Conservation (phyloP, 2,797 vertebrate species). For the Cynodonichthys magdalenae region DNA sequence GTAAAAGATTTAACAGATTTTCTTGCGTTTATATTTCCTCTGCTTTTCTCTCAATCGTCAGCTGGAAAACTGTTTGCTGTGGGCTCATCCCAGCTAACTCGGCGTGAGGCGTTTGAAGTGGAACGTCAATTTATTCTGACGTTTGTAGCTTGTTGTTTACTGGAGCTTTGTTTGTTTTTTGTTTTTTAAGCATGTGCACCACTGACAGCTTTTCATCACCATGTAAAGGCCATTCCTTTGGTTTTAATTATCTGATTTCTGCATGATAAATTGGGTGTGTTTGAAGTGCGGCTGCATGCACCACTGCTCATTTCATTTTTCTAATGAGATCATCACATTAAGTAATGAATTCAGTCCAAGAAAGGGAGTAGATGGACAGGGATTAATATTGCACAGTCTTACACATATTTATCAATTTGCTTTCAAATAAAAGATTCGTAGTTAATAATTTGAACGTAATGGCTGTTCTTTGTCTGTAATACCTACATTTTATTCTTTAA, state of each 20-base stretch:
- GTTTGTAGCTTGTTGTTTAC: conserved; percentile 10
- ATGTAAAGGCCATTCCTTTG: conserved; percentile 4
- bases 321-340: conserved; percentile 22
- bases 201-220: conserved; percentile 5
- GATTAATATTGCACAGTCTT: conserved; percentile 21
- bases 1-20: conserved; percentile 60
- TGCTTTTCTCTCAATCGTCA: conserved; percentile 14
- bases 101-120: conserved; percentile 34
- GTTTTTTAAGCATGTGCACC: conserved; percentile 15
- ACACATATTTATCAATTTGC: conserved; percentile 3
- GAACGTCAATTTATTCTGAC: conserved; percentile 14
- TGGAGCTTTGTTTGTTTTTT: neutral
- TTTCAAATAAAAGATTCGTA: conserved; percentile 1
- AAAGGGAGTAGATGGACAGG: neutral
- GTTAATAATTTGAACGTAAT: conserved; percentile 9
- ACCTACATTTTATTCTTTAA: neutral
- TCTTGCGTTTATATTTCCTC: conserved; percentile 13
- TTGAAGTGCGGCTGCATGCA: conserved; percentile 21
- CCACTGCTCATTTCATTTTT: conserved; percentile 5
- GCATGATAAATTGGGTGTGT: conserved; percentile 26
- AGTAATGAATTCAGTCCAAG: conserved; percentile 33
- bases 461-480: neutral
- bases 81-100: conserved; percentile 23
- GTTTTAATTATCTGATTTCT: conserved; percentile 30
- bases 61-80: conserved; percentile 16